Percentiles rank a stretch among this genome's conserved stretches.
Evolutionary conservation across 2,888 invertebrate species (phyloP).

Genomic region (Xestia sexstrigata): DNA sequence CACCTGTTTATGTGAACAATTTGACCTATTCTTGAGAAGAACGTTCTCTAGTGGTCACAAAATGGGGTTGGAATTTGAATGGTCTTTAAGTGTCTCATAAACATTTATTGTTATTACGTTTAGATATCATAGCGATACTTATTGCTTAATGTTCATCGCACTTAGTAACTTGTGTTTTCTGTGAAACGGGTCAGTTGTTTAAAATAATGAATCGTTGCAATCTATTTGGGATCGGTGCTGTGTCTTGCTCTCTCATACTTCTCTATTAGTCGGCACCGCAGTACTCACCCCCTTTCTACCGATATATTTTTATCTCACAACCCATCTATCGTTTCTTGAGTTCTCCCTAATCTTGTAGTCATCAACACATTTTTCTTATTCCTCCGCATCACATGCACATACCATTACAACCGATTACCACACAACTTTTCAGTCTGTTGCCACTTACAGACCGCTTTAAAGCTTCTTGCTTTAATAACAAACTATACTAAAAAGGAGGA

Average conservation of each 20-base stretch:
- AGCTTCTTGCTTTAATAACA: too few species aligned
- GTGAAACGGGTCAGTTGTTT: not conserved
- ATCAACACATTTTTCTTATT: not conserved
- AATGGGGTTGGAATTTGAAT: conserved; percentile 30
- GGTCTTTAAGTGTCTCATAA: not conserved
- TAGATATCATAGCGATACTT: not conserved
- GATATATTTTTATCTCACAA: not conserved
- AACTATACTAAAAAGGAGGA: too few species aligned
- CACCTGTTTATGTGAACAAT: conserved; percentile 15
- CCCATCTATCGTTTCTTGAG: not conserved
- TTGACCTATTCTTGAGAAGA: conserved; percentile 43
- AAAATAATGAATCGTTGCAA: too few species aligned
- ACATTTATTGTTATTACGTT: not conserved
- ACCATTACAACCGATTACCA: too few species aligned
- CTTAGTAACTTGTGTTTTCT: not conserved
- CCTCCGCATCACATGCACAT: too few species aligned
- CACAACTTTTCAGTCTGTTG: too few species aligned
- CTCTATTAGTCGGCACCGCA: too few species aligned
- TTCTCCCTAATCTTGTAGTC: not conserved
- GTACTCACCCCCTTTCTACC: too few species aligned
- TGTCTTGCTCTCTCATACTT: too few species aligned
- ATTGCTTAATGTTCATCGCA: not conserved
- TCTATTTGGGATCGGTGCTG: too few species aligned
- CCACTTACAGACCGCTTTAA: too few species aligned
- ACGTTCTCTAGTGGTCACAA: not conserved